Base-by-base conservation (phyloP, 2,113 vertebrate species). In the Cebus imitator region DNA sequence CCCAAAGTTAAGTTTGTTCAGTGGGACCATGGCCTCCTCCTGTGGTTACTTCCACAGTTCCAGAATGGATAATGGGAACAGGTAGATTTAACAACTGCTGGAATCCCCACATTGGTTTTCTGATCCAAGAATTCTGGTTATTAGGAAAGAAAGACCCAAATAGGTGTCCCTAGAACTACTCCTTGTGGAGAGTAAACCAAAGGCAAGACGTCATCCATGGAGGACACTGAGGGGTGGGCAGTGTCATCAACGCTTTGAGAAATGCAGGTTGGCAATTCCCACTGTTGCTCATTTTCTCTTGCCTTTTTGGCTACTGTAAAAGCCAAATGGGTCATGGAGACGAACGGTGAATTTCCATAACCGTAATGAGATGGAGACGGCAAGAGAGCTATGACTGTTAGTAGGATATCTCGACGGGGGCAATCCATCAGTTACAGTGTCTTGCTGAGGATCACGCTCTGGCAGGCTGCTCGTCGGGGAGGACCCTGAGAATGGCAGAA, bases 381-480 rank as follows among this genome's bases (percentile, higher is more conserved):
- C 8, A 32, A 32, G 5, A 6, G 20, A 81, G 55, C 37, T 61
- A 21, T 12, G 27, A n/a, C 12, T 64, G 17, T 73, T 30, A 52
- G 18, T 35, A 20, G 18, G 27, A 18, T 21, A 16, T 20, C 37
- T 68, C 4, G 37, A n/a, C 32, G 4, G 35, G 37, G 50, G 4
- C 30, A 50, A 32, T 48, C 43, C 13, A 14, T 23, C 30, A 23
- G 43, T 12, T n/a, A 23, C 20, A 5, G 11, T 11, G 10, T n/a
- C 6, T 68, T 6, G 0, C 25, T 8, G 52, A 9, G 61, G 8
- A 16, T 3, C 6, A 5, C 43, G 32, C 25, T 6, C 32, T 2
- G 14, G 32, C 32, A 86, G 21, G 23, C 4, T 40, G 32, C 43
- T 70, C 11, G 13, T 50, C 45, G 12, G 45, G 45, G 4, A n/a